phyloP scores from a whole-genome alignment of 1,140 invertebrate genomes.

The Limonius californicus region DNA sequence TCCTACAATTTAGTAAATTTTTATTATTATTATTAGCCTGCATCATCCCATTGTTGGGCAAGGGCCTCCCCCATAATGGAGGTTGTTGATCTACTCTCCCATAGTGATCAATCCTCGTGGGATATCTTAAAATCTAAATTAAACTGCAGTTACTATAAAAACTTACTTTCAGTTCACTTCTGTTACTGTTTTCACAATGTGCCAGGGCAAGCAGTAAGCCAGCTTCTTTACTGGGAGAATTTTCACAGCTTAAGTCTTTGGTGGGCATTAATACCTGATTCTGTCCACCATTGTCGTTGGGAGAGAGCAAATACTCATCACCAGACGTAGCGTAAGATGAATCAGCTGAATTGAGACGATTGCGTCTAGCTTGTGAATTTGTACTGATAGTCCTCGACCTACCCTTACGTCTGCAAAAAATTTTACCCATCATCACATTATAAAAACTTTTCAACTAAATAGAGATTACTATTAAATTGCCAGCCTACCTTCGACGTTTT shows the following conservation, averaged over 20 bases:
- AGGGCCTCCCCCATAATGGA: no score
- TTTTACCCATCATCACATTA: no score
- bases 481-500: constrained; percentile 29
- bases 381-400: constrained; percentile 59
- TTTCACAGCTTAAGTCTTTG: constrained; percentile 17
- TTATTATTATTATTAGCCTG: no score
- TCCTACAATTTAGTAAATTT: no score
- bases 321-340: constrained; percentile 69
- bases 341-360: constrained; percentile 66
- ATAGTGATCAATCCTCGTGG: no score
- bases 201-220: constrained; percentile 58
- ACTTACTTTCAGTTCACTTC: constrained; percentile 20
- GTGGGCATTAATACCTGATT: not conserved
- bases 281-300: constrained; percentile 35
- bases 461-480: no score
- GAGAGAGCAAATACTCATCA: constrained; percentile 56
- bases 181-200: constrained; percentile 45
- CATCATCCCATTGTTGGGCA: no score
- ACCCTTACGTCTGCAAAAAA: constrained; percentile 55
- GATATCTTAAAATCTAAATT: no score
- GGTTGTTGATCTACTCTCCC: no score
- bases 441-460: no score
- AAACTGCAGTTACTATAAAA: no score
- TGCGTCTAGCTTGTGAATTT: constrained; percentile 51
- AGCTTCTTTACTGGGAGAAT: constrained; percentile 48